phyloP scores from a whole-genome alignment of 2,113 vertebrate species.

The Gymnobelideus leadbeateri region DNA sequence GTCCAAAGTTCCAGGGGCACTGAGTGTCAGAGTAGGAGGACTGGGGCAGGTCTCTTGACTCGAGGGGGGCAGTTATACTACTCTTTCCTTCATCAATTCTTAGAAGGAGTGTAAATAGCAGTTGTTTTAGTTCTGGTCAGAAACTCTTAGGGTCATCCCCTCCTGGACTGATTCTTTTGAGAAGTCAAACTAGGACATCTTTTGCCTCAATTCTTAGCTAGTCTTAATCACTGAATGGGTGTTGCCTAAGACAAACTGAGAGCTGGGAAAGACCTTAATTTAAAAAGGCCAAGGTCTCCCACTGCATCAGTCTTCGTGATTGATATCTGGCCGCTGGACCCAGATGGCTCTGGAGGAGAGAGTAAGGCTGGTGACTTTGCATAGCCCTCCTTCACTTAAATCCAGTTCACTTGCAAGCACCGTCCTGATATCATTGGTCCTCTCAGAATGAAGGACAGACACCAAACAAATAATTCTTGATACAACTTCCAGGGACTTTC shows the following conservation, averaged over 20 bases:
- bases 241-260: background rate
- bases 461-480: background rate
- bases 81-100: background rate
- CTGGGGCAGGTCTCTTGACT: background rate
- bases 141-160: background rate
- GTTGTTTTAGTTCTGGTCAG: background rate
- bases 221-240: background rate
- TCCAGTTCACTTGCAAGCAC: too few species aligned
- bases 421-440: background rate
- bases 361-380: too few species aligned
- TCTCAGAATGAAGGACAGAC: background rate
- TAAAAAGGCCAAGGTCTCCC: background rate
- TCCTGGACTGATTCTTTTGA: background rate
- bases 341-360: background rate
- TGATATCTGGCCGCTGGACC: background rate
- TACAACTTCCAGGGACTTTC: background rate
- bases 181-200: background rate
- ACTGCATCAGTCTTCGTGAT: background rate
- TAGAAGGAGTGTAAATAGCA: background rate
- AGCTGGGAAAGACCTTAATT: background rate
- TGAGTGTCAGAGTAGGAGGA: background rate
- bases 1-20: background rate
- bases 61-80: background rate
- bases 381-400: background rate
- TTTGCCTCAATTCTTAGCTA: background rate